Base-by-base conservation (phyloP, 2,888 invertebrate genomes). In the Phyllotreta striolata region DNA sequence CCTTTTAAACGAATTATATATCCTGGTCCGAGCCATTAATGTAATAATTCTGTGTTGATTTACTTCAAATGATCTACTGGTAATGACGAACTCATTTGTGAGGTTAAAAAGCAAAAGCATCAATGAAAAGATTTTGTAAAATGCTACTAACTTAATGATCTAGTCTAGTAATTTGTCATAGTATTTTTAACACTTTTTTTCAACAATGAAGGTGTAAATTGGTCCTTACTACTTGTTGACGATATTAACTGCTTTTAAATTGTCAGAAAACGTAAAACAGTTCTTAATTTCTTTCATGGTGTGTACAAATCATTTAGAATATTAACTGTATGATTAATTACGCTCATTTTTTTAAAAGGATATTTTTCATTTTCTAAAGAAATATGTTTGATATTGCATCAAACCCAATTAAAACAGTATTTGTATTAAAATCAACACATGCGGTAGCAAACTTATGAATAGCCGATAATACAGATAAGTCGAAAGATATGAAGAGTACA, bases 1-100 rank as follows among this genome's bases (percentile, higher is more conserved):
- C 81, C 80, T 80, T 81, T 80, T 79, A 80, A 80, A 80, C 79
- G 79, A 81, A 80, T 80, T 80, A 73, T 54, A 43, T 74, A 72
- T 70, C 79, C 79, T 79, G 77, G 78, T 80, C 78, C 75, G 77
- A 77, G 76, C 71, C 79, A 79, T 80, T 80, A 80, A 80, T 80
- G 80, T 75, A 78, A 77, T 79, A 78, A 77, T 79, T 78, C 78
- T 79, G 75, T 78, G 77, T 78, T 78, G 76, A 78, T 79, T 77
- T 77, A 73, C 74, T 74, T 74, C 70, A 71, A 72, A 73, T 70
- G 70, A 71, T 64, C 71, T 64, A 71, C 71, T 68, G 67, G 46
- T 62, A 24, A 56, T 64, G 52, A 43, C 52, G 49, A 70, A 62
- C 55, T 43, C 55, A 62, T 56, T 56, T 60, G 38, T 60, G 63